Evolutionary conservation across 1,140 invertebrate genomes (phyloP), one percentile per base, ranked within the genome.

Genomic region (Tetranychus cinnabarinus): DNA sequence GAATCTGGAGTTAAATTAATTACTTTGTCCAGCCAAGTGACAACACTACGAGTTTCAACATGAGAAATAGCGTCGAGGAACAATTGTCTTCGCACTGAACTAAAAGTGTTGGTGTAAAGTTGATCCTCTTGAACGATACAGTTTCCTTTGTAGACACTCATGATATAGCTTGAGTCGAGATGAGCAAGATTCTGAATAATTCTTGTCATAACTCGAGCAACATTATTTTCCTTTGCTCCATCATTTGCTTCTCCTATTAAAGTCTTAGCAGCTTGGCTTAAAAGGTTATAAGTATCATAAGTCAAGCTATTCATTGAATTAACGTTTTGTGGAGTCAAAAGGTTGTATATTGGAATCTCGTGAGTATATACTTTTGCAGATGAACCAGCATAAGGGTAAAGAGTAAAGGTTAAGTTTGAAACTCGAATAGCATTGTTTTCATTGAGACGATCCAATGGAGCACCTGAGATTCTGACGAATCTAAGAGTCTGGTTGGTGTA

Each of bases 41-140:
- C 45, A 3, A 58, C 45, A 33, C 48, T n/a, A 1, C 34, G 7
- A 13, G 50, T 65, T n/a, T 61, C 63, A 39, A 58, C 45, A 12
- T 56, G 13, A 7, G 61, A 52, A 4, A 65, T 36, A 36, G 12
- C 13, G 37, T 65, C 61, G 8, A 61, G 36, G 1, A 50, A 60
- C 1, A 60, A 4, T 37, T 50, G 33, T 46, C 59, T 13, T 2
- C 2, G 5, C 6, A 59, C 6, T 5, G 8, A 5, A 2, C 2
- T n/a, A 3, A 3, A 2, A 23, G 31, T 37, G 39, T 13, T 42
- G 35, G 15, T 34, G 31, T 34, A 15, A 12, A 5, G 39, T 42
- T 36, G 8, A 8, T 57, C 34, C 10, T 57, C 56, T 36, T 23
- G 0, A 23, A 3, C 15, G 34, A 23, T 52, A 8, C 31, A 7